Evolutionary conservation across 2,797 vertebrate species (phyloP).

Genomic region (Nyctalus aviator): DNA sequence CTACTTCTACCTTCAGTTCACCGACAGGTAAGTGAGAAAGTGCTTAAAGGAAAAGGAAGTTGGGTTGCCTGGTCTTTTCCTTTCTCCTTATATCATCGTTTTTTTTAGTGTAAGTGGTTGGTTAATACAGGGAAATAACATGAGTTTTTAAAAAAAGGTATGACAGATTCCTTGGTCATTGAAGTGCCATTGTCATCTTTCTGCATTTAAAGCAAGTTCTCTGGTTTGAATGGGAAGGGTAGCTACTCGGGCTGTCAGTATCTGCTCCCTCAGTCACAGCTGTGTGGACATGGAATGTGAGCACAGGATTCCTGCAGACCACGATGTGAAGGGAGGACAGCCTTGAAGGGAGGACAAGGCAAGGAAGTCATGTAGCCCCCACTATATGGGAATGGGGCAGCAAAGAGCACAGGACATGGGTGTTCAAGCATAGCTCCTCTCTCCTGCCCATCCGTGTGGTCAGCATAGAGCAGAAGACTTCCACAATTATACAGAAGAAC

Average conservation of each 20-base stretch:
- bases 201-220: not conserved
- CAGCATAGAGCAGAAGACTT: not conserved
- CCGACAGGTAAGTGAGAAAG: not conserved
- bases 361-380: not conserved
- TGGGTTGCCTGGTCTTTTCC: not conserved
- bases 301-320: not conserved
- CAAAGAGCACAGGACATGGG: not conserved
- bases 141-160: not conserved
- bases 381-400: fast-evolving
- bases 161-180: not conserved
- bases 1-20: not conserved
- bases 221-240: not conserved
- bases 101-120: not conserved
- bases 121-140: not conserved
- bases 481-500: not conserved
- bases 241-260: not conserved
- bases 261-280: not conserved
- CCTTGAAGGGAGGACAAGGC: not conserved
- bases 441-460: not conserved
- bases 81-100: not conserved
- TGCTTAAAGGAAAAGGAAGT: not conserved
- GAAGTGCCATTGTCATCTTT: not conserved
- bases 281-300: fast-evolving
- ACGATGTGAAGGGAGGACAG: fast-evolving
- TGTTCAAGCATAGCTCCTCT: not conserved